A percentile compares a stretch with the other conserved stretches of the same genome.
These are phyloP conservation scores for Neodiprion virginianus DNA, from an alignment of 1,140 invertebrate genomes.

Conservation along the genomic window DNA sequence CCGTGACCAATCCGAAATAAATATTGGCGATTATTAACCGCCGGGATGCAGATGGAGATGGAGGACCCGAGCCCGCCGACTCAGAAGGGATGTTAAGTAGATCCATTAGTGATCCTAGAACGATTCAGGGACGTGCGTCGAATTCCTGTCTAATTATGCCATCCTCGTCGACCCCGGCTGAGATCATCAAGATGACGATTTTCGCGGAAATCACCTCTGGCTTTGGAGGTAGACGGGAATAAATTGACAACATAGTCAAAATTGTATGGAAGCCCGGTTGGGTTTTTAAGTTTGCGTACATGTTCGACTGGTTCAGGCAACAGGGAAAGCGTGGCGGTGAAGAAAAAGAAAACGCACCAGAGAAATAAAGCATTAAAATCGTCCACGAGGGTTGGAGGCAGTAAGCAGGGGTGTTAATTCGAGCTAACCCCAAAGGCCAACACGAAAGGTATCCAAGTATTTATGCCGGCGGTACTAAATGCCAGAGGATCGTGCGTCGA, in stretches of 20 bases:
- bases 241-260: too few species aligned
- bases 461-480: not conserved
- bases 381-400: too few species aligned
- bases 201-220: not conserved
- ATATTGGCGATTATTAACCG: constrained; percentile 62
- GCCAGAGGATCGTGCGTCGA: not conserved
- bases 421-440: not conserved
- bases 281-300: not conserved
- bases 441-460: not conserved
- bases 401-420: not conserved
- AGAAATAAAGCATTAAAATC: too few species aligned
- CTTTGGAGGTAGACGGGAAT: too few species aligned
- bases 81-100: constrained; percentile 58
- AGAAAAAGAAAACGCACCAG: not conserved
- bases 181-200: not conserved
- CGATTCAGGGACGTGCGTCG: not conserved
- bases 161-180: not conserved
- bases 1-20: constrained; percentile 61
- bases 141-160: not conserved
- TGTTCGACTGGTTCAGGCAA: not conserved
- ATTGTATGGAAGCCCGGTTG: not conserved
- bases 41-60: constrained; percentile 9
- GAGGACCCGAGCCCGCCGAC: constrained; percentile 31
- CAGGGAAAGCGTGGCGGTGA: not conserved
- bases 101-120: constrained; percentile 54